Base-by-base conservation (phyloP, 2,888 invertebrate genomes). In the Drosophila mulleri region DNA sequence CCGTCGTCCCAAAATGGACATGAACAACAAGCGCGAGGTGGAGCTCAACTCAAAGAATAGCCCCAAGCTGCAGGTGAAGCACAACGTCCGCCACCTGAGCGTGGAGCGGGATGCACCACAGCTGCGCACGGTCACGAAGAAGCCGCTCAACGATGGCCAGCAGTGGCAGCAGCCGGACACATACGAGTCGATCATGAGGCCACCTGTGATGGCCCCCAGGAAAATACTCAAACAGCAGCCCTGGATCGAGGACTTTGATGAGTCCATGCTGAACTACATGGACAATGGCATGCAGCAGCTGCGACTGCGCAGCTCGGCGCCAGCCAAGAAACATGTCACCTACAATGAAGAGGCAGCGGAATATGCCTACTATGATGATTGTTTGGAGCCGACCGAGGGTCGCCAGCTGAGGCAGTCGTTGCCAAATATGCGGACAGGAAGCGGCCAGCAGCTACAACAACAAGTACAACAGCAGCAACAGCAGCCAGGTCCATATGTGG, bases 1-100 rank as follows among this genome's bases (percentile, higher is more conserved):
- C 8, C 68, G 91, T 3, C 80, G 80, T 1, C 89, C 88, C 8
- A 90, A 89, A 80, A 90, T 91, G 79, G 91, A 93, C 69, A 90
- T 90, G 77, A 92, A 92, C 61, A 91, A 91, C 64, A 92, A 92
- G 53, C 87, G 81, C 14, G 91, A 91, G 56, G 71, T 92, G 75
- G 92, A 92, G 61, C 73, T 90, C 0, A 92, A 92, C 63, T 72
- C 88, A 4, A 92, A 92, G 69, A 92, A 92, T 57, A 92, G 91
- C 54, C 92, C 92, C 29, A 92, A 92, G 67, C 62, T 92, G 26
- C 92, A 92, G 70, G 78, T 88, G 35, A 92, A 91, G 70, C 81
- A 86, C 37, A 91, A 91, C 72, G 87, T 91, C 50, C 82, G 88
- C 29, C 84, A 85, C 44, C 62, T 91, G 7, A 85, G 87, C 39